Conservation (phyloP, 2,888 invertebrate species). For the Asteroscopus sphinx region DNA sequence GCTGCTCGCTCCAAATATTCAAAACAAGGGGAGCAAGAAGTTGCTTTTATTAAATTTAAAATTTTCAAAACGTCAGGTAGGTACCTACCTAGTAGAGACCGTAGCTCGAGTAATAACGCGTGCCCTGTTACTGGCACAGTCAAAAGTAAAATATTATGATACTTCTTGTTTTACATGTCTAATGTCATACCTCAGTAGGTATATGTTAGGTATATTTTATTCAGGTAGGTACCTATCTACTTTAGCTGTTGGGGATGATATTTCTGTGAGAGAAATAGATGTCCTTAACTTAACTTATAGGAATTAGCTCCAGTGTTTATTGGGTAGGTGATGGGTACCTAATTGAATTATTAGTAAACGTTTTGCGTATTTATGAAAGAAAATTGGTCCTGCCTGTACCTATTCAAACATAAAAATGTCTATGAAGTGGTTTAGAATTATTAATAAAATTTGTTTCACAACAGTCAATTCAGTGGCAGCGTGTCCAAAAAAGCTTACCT, state of each 20-base stretch:
- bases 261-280: too few relatives aligned
- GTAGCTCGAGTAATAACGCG: neutral
- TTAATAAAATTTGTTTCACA: conserved; percentile 57
- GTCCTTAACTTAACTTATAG: too few relatives aligned
- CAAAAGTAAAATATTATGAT: too few relatives aligned
- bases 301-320: too few relatives aligned
- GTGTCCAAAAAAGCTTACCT: conserved; percentile 38
- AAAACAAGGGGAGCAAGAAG: conserved; percentile 55
- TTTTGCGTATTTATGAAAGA: conserved; percentile 17
- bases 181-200: too few relatives aligned
- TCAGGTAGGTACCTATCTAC: too few relatives aligned
- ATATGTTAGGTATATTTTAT: too few relatives aligned
- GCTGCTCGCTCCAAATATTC: conserved; percentile 57
- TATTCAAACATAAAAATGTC: conserved; percentile 22
- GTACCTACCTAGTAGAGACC: too few relatives aligned
- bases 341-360: neutral
- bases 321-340: too few relatives aligned
- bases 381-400: conserved; percentile 14
- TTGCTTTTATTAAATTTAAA: conserved; percentile 65
- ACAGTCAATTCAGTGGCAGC: conserved; percentile 35
- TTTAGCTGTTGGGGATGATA: too few relatives aligned
- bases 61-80: conserved; percentile 16
- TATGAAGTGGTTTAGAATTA: conserved; percentile 53
- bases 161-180: too few relatives aligned
- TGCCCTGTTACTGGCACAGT: too few relatives aligned